These are phyloP conservation scores for Characodon lateralis DNA, from an alignment of 2,797 vertebrate genomes.

Conservation along the genomic window DNA sequence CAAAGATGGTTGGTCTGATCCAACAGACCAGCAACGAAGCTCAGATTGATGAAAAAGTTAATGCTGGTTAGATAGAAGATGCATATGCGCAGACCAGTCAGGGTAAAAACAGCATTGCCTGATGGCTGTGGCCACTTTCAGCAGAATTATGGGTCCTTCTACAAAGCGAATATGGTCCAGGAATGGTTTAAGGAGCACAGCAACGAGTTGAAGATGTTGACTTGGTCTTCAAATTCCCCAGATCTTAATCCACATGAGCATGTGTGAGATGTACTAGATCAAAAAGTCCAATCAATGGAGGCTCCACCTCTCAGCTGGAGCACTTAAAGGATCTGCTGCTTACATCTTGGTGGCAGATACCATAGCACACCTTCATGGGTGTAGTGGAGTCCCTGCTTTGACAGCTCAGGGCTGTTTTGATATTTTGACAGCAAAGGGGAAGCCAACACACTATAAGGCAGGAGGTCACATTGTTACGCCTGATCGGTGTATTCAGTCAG, in stretches of 20 bases:
- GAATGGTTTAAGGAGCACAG: background rate
- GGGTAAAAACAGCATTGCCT: background rate
- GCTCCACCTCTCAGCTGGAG: too few relatives aligned
- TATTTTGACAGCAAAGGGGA: too few relatives aligned
- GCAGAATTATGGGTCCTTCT: too few relatives aligned
- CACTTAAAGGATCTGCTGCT: background rate
- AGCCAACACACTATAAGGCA: too few relatives aligned
- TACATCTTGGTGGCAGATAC: background rate
- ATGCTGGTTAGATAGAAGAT: background rate
- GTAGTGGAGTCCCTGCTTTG: background rate
- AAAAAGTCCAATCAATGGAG: background rate
- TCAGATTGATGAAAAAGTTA: background rate
- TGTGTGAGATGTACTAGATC: background rate
- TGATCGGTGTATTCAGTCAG: background rate
- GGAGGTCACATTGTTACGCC: background rate
- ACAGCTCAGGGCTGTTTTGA: background rate
- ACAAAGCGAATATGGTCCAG: background rate
- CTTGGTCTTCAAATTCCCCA: background rate
- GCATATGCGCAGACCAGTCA: background rate
- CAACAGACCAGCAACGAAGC: background rate
- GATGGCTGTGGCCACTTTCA: background rate
- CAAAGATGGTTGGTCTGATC: background rate
- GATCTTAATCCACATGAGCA: background rate
- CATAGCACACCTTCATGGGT: background rate
- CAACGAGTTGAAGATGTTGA: background rate